phyloP scores from a whole-genome alignment of 92 coral and sea anemone species.

The Palythoa grandiflora region DNA sequence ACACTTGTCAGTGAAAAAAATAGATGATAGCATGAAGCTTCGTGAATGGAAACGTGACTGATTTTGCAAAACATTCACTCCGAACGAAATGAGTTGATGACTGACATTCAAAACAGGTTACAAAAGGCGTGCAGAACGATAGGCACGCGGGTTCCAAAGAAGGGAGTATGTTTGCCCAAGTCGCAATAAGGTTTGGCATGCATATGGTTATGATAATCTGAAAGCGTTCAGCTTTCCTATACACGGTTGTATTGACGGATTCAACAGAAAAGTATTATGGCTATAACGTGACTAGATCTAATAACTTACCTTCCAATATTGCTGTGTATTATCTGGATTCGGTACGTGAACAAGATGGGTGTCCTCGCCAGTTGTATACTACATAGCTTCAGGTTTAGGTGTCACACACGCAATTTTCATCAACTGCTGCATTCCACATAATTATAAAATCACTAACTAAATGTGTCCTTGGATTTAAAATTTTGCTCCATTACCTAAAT shows the following conservation, averaged over 20 bases:
- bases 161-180: not conserved
- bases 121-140: conserved; percentile 55
- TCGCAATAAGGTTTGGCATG: too few species aligned
- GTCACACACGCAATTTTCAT: too few species aligned
- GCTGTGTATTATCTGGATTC: not conserved
- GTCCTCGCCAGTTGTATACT: too few species aligned
- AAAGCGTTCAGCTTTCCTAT: not conserved
- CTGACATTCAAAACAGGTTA: not conserved
- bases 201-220: too few species aligned
- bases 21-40: not conserved
- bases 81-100: not conserved
- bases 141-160: conserved; percentile 41
- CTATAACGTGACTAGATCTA: not conserved
- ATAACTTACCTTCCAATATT: not conserved
- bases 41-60: not conserved
- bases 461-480: not conserved
- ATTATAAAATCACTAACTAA: too few species aligned
- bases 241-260: not conserved
- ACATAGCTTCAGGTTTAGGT: too few species aligned
- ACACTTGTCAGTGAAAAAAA: not conserved
- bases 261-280: not conserved
- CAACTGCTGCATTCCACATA: too few species aligned
- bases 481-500: conserved; percentile 54
- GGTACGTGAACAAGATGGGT: too few species aligned
- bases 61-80: not conserved